These are phyloP conservation scores for Chaetorhynchus papuensis DNA, from an alignment of 2,113 vertebrate genomes.

Conservation along the genomic window DNA sequence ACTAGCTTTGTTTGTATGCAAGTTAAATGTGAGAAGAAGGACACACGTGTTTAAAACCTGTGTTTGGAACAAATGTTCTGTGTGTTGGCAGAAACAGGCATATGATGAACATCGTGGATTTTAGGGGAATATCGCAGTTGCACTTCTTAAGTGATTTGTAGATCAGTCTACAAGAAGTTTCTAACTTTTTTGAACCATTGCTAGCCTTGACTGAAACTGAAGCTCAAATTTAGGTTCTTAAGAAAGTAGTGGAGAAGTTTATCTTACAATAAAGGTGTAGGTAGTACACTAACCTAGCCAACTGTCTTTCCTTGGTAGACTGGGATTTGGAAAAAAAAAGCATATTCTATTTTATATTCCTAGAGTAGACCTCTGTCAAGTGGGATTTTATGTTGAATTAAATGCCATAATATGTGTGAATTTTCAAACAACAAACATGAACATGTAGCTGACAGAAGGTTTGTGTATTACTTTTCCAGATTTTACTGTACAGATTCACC, in stretches of 20 bases:
- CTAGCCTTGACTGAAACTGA: neutral
- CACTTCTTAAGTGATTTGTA: neutral
- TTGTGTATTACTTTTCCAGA: neutral
- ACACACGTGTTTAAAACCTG: fast-evolving
- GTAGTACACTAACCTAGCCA: neutral
- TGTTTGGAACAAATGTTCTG: neutral
- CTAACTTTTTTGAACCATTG: neutral
- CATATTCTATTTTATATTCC: neutral
- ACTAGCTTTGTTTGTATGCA: neutral
- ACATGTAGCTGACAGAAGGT: neutral
- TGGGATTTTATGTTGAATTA: neutral
- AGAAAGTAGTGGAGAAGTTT: neutral
- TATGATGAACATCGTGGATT: neutral
- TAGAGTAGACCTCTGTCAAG: neutral
- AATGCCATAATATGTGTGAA: neutral
- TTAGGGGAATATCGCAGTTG: neutral
- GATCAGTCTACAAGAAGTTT: neutral
- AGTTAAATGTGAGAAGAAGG: neutral
- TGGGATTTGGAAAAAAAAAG: neutral
- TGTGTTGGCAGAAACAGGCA: neutral
- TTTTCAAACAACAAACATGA: neutral
- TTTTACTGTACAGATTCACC: neutral
- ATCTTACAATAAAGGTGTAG: neutral
- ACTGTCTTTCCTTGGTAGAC: neutral
- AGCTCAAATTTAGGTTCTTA: neutral